Base-by-base conservation (phyloP, 2,888 invertebrate species). In the Alentia gelatinosa region DNA sequence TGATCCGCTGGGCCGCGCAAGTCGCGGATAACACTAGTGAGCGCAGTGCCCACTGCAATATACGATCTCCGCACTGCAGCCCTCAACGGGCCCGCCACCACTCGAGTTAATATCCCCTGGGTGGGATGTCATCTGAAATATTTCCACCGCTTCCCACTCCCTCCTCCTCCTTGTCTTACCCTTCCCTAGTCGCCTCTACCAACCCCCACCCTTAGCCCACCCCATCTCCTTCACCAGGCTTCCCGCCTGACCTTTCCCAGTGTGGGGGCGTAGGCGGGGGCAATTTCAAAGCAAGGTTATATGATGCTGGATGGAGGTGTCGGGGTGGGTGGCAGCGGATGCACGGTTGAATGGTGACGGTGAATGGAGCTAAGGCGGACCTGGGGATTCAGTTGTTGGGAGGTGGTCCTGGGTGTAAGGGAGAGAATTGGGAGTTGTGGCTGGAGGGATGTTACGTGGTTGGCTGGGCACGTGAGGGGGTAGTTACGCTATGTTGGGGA, bases 61-160 rank as follows among this genome's bases (percentile, higher is more conserved):
- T 68, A 68, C 26, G 68, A 26, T n/a, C n/a, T n/a, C 30, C 79
- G 33, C 39, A 19, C 79, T 39, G 79, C 37, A 35, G 37, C 79
- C 79, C 79, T 23, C 86, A 0, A 1, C 86, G 42, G n/a, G 30
- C 47, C 30, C 86, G 9, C 26, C 33, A 30, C 86, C 86, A 86
- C 86, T 86, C 86, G n/a, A 50, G 15, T 47, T 86, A 86, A 86
- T 86, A 50, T 86, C 86, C 86, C 86, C 30, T 15, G 86, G 86
- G 86, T 33, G 42, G 47, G 86, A 30, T 86, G 86, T 86, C 86
- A 50, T 86, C 86, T 86, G 79, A 79, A 79, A 79, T 79, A 79
- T 79, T 79, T 79, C 79, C 79, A 37, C 37, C 26, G 39, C 37
- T 30, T 68, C 68, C 74, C 74, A 74, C n/a, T n/a, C 9, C 19